Evolutionary conservation across 2,888 invertebrate species (phyloP), one percentile per base, ranked within the genome.

Genomic region (Stenchaetothrips biformis): DNA sequence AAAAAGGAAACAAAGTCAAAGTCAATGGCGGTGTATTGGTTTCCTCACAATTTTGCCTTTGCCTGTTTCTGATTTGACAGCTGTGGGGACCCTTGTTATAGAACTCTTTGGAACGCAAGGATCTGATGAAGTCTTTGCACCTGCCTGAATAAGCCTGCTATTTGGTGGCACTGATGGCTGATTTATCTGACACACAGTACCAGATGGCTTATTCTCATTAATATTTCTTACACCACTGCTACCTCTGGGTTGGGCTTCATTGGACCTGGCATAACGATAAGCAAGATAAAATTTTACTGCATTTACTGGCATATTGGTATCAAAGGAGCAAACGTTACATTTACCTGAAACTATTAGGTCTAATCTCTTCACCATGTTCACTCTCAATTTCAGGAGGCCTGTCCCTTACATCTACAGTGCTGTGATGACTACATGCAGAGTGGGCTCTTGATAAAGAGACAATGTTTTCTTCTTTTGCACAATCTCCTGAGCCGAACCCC

Each of bases 381-480:
- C 67, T 74, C 11, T 74, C 67, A 74, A 74, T 74, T 74, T 74
- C 67, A 21, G 67, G 67, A 74, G 67, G 67, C 11, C 25, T 74
- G 67, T 74, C 67, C 21, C 25, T 7, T 7, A 25, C 25, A 7
- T 74, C 67, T 21, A 74, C 25, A 4, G 67, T 25, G 18, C 53
- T 53, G 25, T 25, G 67, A 11, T 74, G 67, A 25, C 67, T 74
- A 11, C 67, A 74, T 25, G 67, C 67, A 6, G 67, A 74, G 2
- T 74, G 67, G 11, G 67, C 25, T 74, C 67, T 74, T 25, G 67
- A 74, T 25, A 74, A 74, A 11, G 67, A 74, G 9, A 74, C 67
- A 74, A 74, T 74, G 25, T 74, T 74, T 21, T 74, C 67, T 25
- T 74, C 67, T 74, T 74, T 74, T 21, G 21, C 67, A 74, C 67